Base-by-base conservation (phyloP, 2,888 invertebrate species). In the Heliothis peltigera region DNA sequence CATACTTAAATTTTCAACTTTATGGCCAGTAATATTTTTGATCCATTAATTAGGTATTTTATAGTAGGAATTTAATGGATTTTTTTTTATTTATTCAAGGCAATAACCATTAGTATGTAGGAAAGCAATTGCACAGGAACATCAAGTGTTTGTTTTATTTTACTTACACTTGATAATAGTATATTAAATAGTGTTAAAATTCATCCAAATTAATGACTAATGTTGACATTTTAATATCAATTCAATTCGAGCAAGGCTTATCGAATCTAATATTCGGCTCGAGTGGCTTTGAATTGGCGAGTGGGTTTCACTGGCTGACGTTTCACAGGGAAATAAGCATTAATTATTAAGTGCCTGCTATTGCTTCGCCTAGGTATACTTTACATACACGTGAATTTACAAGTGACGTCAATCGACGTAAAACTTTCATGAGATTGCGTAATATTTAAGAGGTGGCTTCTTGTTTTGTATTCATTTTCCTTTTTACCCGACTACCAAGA, bases 261-360 rank as follows among this genome's bases (percentile, higher is more conserved):
- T 64, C 42, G 56, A 69, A 67, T 71, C 42, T 66, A 80, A 73
- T 73, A 80, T 78, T 80, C 53, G 49, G 48, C 54, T 59, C 54
- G 43, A 70, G 48, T 52, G 47, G 35, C n/a, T 63, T 49, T 54
- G 46, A 64, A 60, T 67, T 55, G 62, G 43, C n/a, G 64, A 67
- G 51, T 32, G 48, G 46, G 28, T 46, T 49, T 21, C 43, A 42
- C 35, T 49, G 32, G 47, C 35, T 49, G 57, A 35, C 47, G 44
- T 47, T 49, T 58, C 54, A 42, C 54, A 32, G 62, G 58, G 48
- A 42, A 58, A 65, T 51, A 51, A n/a, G 42, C 54, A 64, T 72
- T 53, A 47, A 75, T 69, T 67, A 69, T 69, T 79, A 65, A 66
- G 6, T 6, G 18, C 49, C 42, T 60, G 64, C 64, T 53, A 72